These are phyloP conservation scores for Scortum barcoo DNA, from an alignment of 2,113 vertebrate genomes.

Conservation along the genomic window DNA sequence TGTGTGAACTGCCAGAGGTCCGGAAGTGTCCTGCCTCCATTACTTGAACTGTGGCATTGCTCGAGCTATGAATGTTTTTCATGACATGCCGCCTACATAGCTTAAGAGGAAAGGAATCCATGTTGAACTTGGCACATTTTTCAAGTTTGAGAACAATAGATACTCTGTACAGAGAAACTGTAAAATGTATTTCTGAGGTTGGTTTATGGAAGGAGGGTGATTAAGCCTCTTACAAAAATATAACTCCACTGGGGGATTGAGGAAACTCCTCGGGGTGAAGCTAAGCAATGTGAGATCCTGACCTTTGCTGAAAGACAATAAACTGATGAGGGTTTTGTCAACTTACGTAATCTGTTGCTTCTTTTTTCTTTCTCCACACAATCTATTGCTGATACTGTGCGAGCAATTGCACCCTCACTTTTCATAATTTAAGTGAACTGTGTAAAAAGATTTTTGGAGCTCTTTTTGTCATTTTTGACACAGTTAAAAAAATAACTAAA, in stretches of 20 bases:
- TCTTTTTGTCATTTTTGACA: not conserved
- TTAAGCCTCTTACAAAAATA: constrained; percentile 71
- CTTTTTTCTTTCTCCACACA: not conserved
- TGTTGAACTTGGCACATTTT: constrained; percentile 84
- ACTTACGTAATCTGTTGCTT: constrained; percentile 32
- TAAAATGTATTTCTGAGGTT: constrained; percentile 78
- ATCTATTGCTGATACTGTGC: not conserved
- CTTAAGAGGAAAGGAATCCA: constrained; percentile 81
- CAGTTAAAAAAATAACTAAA: not conserved
- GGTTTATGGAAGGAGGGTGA: constrained; percentile 67
- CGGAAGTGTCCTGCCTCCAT: constrained; percentile 82
- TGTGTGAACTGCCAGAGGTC: constrained; percentile 80
- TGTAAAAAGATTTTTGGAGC: not conserved
- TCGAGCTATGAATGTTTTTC: constrained; percentile 83
- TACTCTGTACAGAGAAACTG: constrained; percentile 77
- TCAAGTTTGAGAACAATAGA: constrained; percentile 81
- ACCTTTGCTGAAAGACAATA: constrained; percentile 85
- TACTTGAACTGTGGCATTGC: constrained; percentile 86
- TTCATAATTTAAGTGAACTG: not conserved
- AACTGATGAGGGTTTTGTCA: constrained; percentile 84
- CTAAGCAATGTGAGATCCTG: constrained; percentile 82
- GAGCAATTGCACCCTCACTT: not conserved
- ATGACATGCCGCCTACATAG: constrained; percentile 82
- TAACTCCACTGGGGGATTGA: constrained; percentile 70
- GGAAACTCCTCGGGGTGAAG: constrained; percentile 70